Percentiles rank a stretch among this genome's conserved stretches.
These are phyloP conservation scores for Blastobasis lacticolella DNA, from an alignment of 2,888 invertebrate species.

Conservation along the genomic window DNA sequence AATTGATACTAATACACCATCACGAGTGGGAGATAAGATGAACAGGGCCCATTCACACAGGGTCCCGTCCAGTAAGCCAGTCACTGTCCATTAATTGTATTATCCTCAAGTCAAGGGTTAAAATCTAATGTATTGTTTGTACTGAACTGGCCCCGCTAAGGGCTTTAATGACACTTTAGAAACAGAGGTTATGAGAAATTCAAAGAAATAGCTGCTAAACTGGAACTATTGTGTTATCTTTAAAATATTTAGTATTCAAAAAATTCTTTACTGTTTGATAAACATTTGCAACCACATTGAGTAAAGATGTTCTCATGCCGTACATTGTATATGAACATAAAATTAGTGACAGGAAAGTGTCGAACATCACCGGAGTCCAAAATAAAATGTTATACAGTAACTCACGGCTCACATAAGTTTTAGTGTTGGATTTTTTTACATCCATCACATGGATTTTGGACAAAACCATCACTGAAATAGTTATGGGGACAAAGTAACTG, in stretches of 20 bases:
- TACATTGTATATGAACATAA: conserved; percentile 54
- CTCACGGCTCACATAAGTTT: conserved; percentile 51
- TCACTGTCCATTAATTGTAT: too few relatives aligned
- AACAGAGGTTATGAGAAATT: too few relatives aligned
- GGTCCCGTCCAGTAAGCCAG: too few relatives aligned
- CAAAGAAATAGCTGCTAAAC: conserved; percentile 13
- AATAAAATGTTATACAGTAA: conserved; percentile 58
- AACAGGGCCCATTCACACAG: too few relatives aligned
- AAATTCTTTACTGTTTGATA: conserved; percentile 61
- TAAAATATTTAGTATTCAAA: conserved; percentile 59
- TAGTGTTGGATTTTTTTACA: conserved; percentile 38
- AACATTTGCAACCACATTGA: conserved; percentile 59
- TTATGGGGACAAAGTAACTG: conserved; percentile 61
- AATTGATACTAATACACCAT: too few relatives aligned
- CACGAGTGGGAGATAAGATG: too few relatives aligned
- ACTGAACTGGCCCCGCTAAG: too few relatives aligned
- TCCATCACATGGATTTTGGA: conserved; percentile 55
- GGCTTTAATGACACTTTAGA: too few relatives aligned
- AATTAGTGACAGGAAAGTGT: conserved; percentile 53
- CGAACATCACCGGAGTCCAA: conserved; percentile 65
- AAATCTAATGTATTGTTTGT: too few relatives aligned
- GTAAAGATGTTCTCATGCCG: conserved; percentile 45
- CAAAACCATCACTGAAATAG: conserved; percentile 52
- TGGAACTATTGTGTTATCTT: conserved; percentile 47
- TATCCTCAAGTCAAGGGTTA: too few relatives aligned